Conservation (phyloP, 2,797 vertebrate genomes). For the Leptoclinus maculatus region DNA sequence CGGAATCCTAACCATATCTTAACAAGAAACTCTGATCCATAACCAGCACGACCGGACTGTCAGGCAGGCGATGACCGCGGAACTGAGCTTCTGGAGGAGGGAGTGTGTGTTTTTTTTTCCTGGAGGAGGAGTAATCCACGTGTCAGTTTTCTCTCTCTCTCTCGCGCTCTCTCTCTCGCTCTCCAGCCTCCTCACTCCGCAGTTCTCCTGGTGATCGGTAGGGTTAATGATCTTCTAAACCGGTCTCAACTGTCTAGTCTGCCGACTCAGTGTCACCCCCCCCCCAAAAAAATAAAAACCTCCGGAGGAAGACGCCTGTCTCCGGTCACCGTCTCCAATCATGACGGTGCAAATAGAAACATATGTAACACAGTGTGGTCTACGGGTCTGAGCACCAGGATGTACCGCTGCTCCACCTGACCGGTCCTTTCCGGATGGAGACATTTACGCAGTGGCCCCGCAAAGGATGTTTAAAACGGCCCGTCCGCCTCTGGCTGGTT, state of each 20-base stretch:
- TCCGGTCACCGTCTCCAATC: background rate
- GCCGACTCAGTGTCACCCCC: background rate
- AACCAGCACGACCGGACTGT: background rate
- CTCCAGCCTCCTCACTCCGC: constrained; percentile 60
- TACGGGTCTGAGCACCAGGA: background rate
- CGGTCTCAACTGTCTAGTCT: background rate
- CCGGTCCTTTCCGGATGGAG: background rate
- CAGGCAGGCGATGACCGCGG: constrained; percentile 13
- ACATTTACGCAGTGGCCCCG: background rate
- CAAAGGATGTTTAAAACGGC: too few relatives aligned
- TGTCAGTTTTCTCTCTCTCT: constrained; percentile 81
- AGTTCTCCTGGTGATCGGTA: constrained; percentile 75
- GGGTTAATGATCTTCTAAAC: constrained; percentile 48
- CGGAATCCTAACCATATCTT: background rate
- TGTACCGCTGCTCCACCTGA: background rate
- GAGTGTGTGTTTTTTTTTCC: constrained; percentile 50
- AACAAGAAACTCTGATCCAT: constrained; percentile 4
- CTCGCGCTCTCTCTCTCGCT: constrained; percentile 40
- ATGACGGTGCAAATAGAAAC: background rate
- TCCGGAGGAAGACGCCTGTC: background rate
- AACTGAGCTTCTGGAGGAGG: constrained; percentile 17
- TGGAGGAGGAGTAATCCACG: constrained; percentile 85
- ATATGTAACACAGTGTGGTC: background rate
- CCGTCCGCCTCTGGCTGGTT: too few relatives aligned
- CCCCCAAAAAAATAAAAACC: background rate